Evolutionary conservation across 2,888 invertebrate species (phyloP).

Genomic region (Lamproptera curius): DNA sequence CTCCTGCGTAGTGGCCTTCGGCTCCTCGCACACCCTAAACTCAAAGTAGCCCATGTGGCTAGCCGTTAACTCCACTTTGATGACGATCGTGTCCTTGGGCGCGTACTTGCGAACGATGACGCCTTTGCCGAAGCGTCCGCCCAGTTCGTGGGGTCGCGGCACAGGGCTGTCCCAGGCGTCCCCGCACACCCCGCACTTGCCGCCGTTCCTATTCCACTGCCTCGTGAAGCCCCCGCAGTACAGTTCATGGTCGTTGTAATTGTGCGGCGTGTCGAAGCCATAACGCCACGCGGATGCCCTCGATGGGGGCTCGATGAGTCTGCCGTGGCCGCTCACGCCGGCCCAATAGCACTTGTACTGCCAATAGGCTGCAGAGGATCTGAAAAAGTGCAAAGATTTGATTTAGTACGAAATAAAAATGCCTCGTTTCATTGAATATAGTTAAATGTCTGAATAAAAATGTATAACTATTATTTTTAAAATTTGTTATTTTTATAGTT

Average conservation of each 20-base stretch:
- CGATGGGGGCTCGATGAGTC: slow-evolving; percentile 91
- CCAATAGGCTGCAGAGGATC: slow-evolving; percentile 57
- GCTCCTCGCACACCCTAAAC: slow-evolving; percentile 88
- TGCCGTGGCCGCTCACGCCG: slow-evolving; percentile 80
- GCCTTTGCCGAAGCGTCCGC: slow-evolving; percentile 90
- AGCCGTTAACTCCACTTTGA: slow-evolving; percentile 91
- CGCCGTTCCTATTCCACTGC: slow-evolving; percentile 88
- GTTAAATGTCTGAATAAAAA: too few species aligned
- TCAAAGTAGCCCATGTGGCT: slow-evolving; percentile 93
- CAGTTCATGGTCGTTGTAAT: slow-evolving; percentile 93
- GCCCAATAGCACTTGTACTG: slow-evolving; percentile 44
- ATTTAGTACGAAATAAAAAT: too few species aligned
- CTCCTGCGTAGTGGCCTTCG: slow-evolving; percentile 82
- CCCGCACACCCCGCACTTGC: slow-evolving; percentile 92
- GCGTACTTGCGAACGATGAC: slow-evolving; percentile 89
- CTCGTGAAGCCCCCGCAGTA: slow-evolving; percentile 93
- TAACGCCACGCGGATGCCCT: slow-evolving; percentile 93
- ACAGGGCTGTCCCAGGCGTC: slow-evolving; percentile 86
- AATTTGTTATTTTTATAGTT: too few species aligned
- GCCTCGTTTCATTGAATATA: too few species aligned
- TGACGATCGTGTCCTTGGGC: slow-evolving; percentile 81
- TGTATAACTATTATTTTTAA: too few species aligned
- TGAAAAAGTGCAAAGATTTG: too few species aligned
- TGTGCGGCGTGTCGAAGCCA: slow-evolving; percentile 91
- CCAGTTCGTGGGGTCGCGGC: slow-evolving; percentile 89